Evolutionary conservation across 2,888 invertebrate species (phyloP), one percentile per base, ranked within the genome.

Genomic region (Zaprionus bogoriensis): DNA sequence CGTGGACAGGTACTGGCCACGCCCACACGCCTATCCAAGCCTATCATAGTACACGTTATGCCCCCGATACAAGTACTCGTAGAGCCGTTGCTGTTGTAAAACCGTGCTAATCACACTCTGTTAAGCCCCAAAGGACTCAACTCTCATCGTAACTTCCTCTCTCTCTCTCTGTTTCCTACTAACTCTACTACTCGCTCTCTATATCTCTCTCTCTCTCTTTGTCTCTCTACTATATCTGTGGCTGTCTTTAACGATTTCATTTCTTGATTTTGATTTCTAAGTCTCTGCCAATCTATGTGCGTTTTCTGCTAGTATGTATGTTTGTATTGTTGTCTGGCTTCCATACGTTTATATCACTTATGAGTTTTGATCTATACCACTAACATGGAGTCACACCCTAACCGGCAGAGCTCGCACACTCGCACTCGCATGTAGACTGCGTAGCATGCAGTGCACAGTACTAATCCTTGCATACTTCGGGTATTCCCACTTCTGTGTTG

Each of bases 1-100:
- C 68, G 80, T 89, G 77, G 88, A 88, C 89, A 90, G 91, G 90
- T 91, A 91, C 74, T 79, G 83, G 44, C 72, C 86, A 76, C 72
- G 83, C 57, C 71, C 57, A 58, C 59, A 66, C 36, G 22, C 45
- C 64, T 62, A 55, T 27, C 6, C 19, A 44, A 3, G 41, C 19
- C 46, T n/a, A 20, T 20, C 20, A 22, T 20, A 41, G 41, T 2
- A n/a, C 22, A 41, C 20, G 20, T 20, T n/a, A 27, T 7, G 9
- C 58, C 42, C 28, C 30, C 47, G 44, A 63, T 63, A 50, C 53
- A 69, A 72, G 51, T 77, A 73, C 74, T 74, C 51, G 54, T 71
- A 74, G 69, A 45, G 58, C 75, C 55, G 61, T 69, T 69, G 69
- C 68, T 70, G 70, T 74, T 71, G 74, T 44, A 48, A 53, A 23